Conservation (phyloP, 2,888 invertebrate species). For the Sarcophaga rosellei region DNA sequence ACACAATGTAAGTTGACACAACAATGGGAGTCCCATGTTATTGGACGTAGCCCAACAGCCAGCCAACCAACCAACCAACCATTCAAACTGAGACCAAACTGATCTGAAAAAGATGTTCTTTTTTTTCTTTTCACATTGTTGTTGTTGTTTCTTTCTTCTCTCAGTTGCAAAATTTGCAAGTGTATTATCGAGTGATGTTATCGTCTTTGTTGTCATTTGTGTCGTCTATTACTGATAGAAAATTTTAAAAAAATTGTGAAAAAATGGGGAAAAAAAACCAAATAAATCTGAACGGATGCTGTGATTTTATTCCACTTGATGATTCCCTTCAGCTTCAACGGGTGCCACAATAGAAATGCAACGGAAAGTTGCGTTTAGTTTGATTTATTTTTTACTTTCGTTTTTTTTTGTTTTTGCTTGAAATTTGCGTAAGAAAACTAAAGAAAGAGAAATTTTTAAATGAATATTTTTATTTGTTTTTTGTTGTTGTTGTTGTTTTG, state of each 20-base stretch:
- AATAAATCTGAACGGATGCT: constrained; percentile 54
- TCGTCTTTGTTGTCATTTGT: constrained; percentile 33
- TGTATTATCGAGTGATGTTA: constrained; percentile 30
- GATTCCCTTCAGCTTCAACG: constrained; percentile 12
- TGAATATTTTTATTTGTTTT: constrained; percentile 31
- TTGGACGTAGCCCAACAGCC: constrained; percentile 33
- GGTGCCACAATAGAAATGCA: constrained; percentile 29
- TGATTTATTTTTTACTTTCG: background rate
- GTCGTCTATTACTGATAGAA: constrained; percentile 58
- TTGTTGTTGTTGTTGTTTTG: constrained; percentile 45
- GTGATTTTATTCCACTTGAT: constrained; percentile 53
- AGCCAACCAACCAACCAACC: constrained; percentile 21
- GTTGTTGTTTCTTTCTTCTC: background rate
- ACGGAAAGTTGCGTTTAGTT: constrained; percentile 50
- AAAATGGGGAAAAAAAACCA: constrained; percentile 29
- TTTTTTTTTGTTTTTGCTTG: constrained; percentile 10
- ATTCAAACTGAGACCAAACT: constrained; percentile 11
- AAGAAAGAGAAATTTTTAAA: constrained; percentile 20
- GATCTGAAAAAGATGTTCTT: constrained; percentile 60
- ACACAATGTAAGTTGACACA: constrained; percentile 69
- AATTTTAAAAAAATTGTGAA: background rate
- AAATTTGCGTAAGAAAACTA: constrained; percentile 59
- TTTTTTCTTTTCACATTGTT: constrained; percentile 15
- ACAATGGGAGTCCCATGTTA: constrained; percentile 63
- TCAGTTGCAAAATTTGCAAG: constrained; percentile 46